Percentiles rank a stretch among this genome's conserved stretches.
These are phyloP conservation scores for Baronia brevicornis DNA, from an alignment of 2,888 invertebrate species.

Conservation along the genomic window DNA sequence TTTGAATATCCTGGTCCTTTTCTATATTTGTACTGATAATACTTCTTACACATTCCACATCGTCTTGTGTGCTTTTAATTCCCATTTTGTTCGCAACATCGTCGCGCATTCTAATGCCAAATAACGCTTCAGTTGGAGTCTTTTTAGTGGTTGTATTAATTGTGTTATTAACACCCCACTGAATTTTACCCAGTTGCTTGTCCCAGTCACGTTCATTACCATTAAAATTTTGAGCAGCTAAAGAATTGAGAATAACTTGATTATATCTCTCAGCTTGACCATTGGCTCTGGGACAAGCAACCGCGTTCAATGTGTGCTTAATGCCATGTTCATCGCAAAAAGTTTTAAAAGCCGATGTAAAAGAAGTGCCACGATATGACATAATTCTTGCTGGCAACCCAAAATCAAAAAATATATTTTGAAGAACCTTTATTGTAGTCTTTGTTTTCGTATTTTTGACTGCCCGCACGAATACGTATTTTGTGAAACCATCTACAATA, in stretches of 20 bases:
- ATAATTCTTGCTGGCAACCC: conserved; percentile 25
- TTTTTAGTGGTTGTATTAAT: conserved; percentile 15
- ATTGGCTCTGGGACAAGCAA: conserved; percentile 19
- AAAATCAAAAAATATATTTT: conserved; percentile 23
- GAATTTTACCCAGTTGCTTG: conserved; percentile 14
- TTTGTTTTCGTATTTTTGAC: conserved; percentile 29
- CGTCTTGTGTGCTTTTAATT: neutral
- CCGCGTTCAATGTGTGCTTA: conserved; percentile 25
- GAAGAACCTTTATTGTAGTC: conserved; percentile 26
- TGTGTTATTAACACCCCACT: conserved; percentile 18
- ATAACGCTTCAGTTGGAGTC: conserved; percentile 28
- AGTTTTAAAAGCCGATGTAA: conserved; percentile 33
- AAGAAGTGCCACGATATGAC: conserved; percentile 38
- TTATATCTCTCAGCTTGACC: conserved; percentile 27
- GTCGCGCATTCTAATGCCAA: conserved; percentile 18
- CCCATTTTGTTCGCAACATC: conserved; percentile 1
- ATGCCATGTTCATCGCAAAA: conserved; percentile 26
- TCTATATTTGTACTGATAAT: conserved; percentile 13
- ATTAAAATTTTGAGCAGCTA: conserved; percentile 6
- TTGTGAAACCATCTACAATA: conserved; percentile 39
- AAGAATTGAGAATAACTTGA: conserved; percentile 11
- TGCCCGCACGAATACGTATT: conserved; percentile 32
- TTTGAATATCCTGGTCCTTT: conserved; percentile 13
- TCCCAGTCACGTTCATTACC: conserved; percentile 14
- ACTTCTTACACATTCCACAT: conserved; percentile 10